Base-by-base conservation (phyloP, 2,113 vertebrate genomes). In the Eretmodus cyanostictus region DNA sequence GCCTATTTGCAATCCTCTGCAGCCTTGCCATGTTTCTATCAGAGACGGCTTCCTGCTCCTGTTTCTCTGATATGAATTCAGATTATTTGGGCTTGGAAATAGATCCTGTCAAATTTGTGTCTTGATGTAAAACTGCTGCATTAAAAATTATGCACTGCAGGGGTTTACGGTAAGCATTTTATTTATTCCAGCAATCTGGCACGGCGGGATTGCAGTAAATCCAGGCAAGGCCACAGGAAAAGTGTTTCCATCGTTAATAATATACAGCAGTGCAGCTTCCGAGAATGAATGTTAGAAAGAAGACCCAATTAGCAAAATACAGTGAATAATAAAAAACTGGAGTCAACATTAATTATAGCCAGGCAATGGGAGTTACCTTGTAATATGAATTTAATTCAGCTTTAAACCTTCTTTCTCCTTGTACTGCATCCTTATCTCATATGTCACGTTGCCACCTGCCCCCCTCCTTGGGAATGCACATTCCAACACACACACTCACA, bases 391-490 rank as follows among this genome's bases (percentile, higher is more conserved):
- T 85, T 88, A 87, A 92, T 83, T 87, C 83, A 66, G 73, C 68
- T 63, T 87, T 36, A 91, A 95, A 83, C 54, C 79, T 40, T 71
- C 49, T 91, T 66, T 83, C 81, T 88, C 55, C 85, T 88, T 80
- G 86, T 85, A 38, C 82, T 59, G 80, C 78, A 53, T 84, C 57
- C 80, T 89, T 88, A 90, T 88, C 92, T 89, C 86, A 89, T 89
- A 92, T 91, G 88, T 94, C 88, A 88, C 47, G 4, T n/a, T 86
- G 57, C 49, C 90, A 91, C 87, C 87, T 93, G 82, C 83, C 91
- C 80, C 53, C 57, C 63, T 81, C 31, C 45, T 40, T 47, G 68
- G 22, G 29, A 86, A 66, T 13, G 16, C 42, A 27, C 42, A 19
- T 19, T 31, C 40, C 13, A 9, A 11, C 49, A 36, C 27, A 7